Conservation (phyloP, 2,113 vertebrate genomes). For the Pyrgilauda ruficollis region DNA sequence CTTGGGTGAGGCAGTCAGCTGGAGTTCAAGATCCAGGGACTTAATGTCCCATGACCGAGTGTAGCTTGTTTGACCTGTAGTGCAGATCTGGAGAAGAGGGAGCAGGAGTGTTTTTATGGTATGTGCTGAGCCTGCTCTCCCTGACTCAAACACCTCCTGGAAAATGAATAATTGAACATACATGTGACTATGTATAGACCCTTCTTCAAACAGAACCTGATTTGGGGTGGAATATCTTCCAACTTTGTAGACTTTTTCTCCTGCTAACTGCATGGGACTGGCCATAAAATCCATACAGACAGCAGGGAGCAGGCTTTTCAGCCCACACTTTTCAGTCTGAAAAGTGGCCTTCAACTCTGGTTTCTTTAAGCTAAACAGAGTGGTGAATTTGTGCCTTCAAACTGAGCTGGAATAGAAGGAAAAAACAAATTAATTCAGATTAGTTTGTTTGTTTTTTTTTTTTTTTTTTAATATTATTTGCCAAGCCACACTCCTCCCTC, state of each 20-base stretch:
- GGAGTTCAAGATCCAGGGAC: constrained; percentile 57
- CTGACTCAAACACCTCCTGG: constrained; percentile 45
- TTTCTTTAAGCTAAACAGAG: neutral
- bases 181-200: constrained; percentile 16
- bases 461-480: neutral
- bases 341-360: neutral
- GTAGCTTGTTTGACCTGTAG: constrained; percentile 43
- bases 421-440: constrained; percentile 16
- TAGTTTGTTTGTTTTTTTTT: neutral
- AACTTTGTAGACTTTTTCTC: neutral
- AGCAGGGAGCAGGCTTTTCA: neutral
- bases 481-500: constrained; percentile 43
- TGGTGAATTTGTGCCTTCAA: constrained; percentile 3
- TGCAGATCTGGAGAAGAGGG: neutral
- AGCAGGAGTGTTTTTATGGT: constrained; percentile 46
- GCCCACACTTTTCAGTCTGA: neutral
- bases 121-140: constrained; percentile 61
- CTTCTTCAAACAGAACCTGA: constrained; percentile 29
- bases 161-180: constrained; percentile 59
- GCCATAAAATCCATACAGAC: neutral
- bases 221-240: neutral
- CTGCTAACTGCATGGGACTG: neutral
- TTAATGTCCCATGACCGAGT: constrained; percentile 54
- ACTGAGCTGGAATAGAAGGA: neutral
- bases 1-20: constrained; percentile 50